Base-by-base conservation (phyloP, 1,140 invertebrate genomes). In the Penaeus indicus region DNA sequence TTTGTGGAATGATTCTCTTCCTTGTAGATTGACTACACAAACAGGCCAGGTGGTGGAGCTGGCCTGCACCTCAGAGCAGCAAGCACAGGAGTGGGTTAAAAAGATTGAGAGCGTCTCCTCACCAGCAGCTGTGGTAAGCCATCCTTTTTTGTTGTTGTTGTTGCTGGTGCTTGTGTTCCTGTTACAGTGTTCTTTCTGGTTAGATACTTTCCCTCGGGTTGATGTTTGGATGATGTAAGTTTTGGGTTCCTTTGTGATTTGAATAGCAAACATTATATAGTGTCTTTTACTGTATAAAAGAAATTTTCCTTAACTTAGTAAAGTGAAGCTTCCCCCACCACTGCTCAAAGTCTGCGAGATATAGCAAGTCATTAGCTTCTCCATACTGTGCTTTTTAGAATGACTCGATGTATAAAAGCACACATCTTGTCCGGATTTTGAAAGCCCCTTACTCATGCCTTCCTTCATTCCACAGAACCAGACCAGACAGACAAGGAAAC, bases 31-130 rank as follows among this genome's bases (percentile, higher is more conserved):
- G 27, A 85, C 54, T 16, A 54, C 54, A 32, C 47, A 47, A 38
- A 78, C 69, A 19, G 19, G 25, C 54, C 69, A 78, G 62, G 92
- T 92, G 62, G 91, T 94, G 88, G 93, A 94, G 75, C 92, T 95
- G 38, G 94, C 93, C 25, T 93, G 93, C 42, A 92, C 93, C 60
- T 92, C 95, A 18, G 94, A 96, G 90, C 96, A 97, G 64, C 94
- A 96, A 77, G 97, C 98, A 47, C 92, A 95, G 19, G 97, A 98
- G 91, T 99, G 98, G 98, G 94, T 96, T 75, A 93, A 95, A 5
- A 95, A 95, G 75, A 98, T 99, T 80, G 95, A 96, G 13, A 67
- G 47, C 21, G 63, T 84, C 19, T 85, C 89, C n/a, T 47, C 85
- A 11, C 69, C 47, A 60, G 64, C 38, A 54, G 86, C 82, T 32